Evolutionary conservation across 2,888 invertebrate genomes (phyloP), one percentile per base, ranked within the genome.

Genomic region (Alentia gelatinosa): DNA sequence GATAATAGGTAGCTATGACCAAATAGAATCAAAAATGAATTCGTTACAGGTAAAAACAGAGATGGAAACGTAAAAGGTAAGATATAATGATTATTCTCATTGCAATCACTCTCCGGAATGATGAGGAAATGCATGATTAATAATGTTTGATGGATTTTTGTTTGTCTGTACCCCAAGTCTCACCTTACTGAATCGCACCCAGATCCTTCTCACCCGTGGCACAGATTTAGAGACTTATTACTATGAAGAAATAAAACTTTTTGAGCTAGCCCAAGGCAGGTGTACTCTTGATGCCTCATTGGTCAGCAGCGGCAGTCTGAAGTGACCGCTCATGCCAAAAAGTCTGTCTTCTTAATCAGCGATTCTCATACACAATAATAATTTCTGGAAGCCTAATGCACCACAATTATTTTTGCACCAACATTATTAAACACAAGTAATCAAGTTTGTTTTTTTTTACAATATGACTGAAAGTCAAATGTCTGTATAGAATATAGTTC

Each of bases 341-440:
- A 75, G 23, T 35, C 79, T 23, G 74, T n/a, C n/a, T n/a, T n/a
- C n/a, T n/a, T n/a, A n/a, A n/a, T 74, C 74, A 74, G 56, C 56
- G 19, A 56, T 30, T 68, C 79, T 35, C 79, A 39, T 26, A 79
- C 15, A 37, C 79, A 79, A 39, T 39, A 15, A 79, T 79, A 79
- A 79, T 79, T 79, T 39, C 79, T 79, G 79, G 79, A 79, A 79
- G 79, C 79, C 79, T 79, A 79, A 79, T 79, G 79, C 79, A 79
- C 79, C 79, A 79, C 79, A 79, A 79, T 37, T 37, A 39, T 79
- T 79, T 79, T 79, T 79, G 79, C 79, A 79, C 79, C 79, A 79
- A 79, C 79, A 79, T 79, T 63, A 79, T 37, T 12, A 79, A 79
- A 79, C 39, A 79, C 39, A 26, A 79, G 39, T 79, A 37, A 79